Evolutionary conservation across 2,797 vertebrate species (phyloP).

Genomic region (Parotocinclus haroldoi): DNA sequence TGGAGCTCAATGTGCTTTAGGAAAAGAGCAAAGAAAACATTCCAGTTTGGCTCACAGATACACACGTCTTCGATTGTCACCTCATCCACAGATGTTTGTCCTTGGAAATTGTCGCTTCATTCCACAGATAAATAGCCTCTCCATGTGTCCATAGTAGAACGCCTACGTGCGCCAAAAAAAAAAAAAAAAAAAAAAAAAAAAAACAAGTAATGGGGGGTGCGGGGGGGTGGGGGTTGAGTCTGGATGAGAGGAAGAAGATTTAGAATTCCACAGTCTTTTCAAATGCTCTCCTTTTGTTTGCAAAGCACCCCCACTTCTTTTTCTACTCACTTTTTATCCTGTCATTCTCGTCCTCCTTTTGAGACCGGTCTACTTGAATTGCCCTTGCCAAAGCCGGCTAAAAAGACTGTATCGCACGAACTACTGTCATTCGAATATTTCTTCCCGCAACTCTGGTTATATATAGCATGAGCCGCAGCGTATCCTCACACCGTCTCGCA

Average conservation of each 20-base stretch:
- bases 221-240: slow-evolving; percentile 39
- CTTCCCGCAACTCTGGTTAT: slow-evolving; percentile 43
- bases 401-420: slow-evolving; percentile 64
- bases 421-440: slow-evolving; percentile 70
- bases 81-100: slow-evolving; percentile 78
- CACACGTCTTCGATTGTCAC: slow-evolving; percentile 63
- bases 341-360: slow-evolving; percentile 51
- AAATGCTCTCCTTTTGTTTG: slow-evolving; percentile 53
- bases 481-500: slow-evolving; percentile 71
- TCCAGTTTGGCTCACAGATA: slow-evolving; percentile 77
- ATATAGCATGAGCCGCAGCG: slow-evolving; percentile 64
- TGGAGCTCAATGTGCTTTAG: slow-evolving; percentile 58
- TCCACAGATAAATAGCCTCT: slow-evolving; percentile 65
- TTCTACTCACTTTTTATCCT: slow-evolving; percentile 54
- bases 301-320: slow-evolving; percentile 48
- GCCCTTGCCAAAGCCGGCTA: slow-evolving; percentile 45
- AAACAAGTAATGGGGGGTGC: too few species aligned
- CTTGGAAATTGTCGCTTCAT: slow-evolving; percentile 82
- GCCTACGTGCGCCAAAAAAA: slow-evolving; percentile 44
- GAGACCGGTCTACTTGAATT: slow-evolving; percentile 55
- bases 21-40: slow-evolving; percentile 62
- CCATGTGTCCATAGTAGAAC: slow-evolving; percentile 76
- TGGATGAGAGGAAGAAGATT: slow-evolving; percentile 51
- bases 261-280: slow-evolving; percentile 67
- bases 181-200: slow-evolving; percentile 32